Conservation (phyloP, 2,888 invertebrate genomes). For the Diarsia dahlii region DNA sequence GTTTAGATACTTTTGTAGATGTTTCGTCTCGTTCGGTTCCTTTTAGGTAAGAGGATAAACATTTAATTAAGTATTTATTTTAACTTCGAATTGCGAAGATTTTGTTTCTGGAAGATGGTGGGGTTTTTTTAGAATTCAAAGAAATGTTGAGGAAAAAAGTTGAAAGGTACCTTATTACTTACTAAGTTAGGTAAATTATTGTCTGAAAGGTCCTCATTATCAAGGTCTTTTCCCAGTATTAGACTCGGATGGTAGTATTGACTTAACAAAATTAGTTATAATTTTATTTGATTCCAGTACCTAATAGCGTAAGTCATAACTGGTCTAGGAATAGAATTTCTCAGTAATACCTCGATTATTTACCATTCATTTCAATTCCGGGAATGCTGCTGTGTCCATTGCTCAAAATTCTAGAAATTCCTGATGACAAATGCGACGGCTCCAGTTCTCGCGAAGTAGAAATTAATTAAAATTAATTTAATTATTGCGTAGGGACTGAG, state of each 20-base stretch:
- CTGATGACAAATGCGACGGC: not conserved
- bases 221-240: not conserved
- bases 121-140: not conserved
- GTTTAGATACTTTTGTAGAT: conserved; percentile 32
- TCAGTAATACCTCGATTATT: not conserved
- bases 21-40: conserved; percentile 13
- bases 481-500: not conserved
- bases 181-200: not conserved
- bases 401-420: conserved; percentile 8
- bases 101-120: not conserved
- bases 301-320: not conserved
- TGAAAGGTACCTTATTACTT: not conserved
- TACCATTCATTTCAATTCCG: conserved; percentile 16
- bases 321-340: not conserved
- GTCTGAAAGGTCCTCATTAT: not conserved
- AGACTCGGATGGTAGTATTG: not conserved
- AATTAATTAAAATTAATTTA: not conserved
- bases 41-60: conserved; percentile 2
- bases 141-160: not conserved
- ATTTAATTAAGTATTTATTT: conserved; percentile 2
- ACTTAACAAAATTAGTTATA: not conserved
- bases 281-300: not conserved
- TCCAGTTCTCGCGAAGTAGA: not conserved
- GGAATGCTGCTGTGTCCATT: not conserved
- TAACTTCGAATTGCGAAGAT: not conserved